These are phyloP conservation scores for Pogonophryne albipinna DNA, from an alignment of 2,797 vertebrate genomes.

Conservation along the genomic window DNA sequence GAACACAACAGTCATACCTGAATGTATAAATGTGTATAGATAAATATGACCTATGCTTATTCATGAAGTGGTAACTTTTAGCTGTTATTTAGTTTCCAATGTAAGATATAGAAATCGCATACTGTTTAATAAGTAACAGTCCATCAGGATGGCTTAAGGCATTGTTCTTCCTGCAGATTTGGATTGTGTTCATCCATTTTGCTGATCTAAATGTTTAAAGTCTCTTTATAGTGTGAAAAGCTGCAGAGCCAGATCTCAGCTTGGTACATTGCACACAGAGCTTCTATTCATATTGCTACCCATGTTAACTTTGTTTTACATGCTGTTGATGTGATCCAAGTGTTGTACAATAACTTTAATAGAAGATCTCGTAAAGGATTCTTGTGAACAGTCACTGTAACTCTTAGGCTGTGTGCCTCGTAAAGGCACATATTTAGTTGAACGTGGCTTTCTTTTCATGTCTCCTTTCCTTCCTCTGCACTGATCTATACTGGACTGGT, in stretches of 20 bases:
- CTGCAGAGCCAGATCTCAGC: conserved; percentile 57
- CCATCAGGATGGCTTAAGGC: conserved; percentile 62
- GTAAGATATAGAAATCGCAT: conserved; percentile 79
- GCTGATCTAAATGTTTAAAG: conserved; percentile 67
- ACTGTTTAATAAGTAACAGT: conserved; percentile 70
- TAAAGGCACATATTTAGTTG: conserved; percentile 73
- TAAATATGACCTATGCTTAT: conserved; percentile 85
- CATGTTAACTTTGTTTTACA: conserved; percentile 70
- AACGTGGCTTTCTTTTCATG: conserved; percentile 75
- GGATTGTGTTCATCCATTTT: conserved; percentile 64
- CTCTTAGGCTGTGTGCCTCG: conserved; percentile 68
- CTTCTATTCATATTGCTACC: conserved; percentile 63
- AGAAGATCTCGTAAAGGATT: conserved; percentile 69
- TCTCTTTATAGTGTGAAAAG: conserved; percentile 69
- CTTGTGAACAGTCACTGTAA: conserved; percentile 73
- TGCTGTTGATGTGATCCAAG: conserved; percentile 76
- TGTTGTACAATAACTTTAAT: conserved; percentile 76
- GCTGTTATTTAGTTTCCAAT: conserved; percentile 83
- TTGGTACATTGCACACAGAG: conserved; percentile 61
- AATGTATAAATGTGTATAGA: conserved; percentile 87
- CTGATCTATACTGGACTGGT: conserved; percentile 71
- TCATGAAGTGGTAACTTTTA: conserved; percentile 86
- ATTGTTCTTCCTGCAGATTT: conserved; percentile 62
- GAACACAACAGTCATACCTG: conserved; percentile 79
- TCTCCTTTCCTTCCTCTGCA: conserved; percentile 72